Percentiles rank a stretch among this genome's conserved stretches.
phyloP scores from a whole-genome alignment of 2,888 invertebrate species.

The Eupithecia exiguata region DNA sequence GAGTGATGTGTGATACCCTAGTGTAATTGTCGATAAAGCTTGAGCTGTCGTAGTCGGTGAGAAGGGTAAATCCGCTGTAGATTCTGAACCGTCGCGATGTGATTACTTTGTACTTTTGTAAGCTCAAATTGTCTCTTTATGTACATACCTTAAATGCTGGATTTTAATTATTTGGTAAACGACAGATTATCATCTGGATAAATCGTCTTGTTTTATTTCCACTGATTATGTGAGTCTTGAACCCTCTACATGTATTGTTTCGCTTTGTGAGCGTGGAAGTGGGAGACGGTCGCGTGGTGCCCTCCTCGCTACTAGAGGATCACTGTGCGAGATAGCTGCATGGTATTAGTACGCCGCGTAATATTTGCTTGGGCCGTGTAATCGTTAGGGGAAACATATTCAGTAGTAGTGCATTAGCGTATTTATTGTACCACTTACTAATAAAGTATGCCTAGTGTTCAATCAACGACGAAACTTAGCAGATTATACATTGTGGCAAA shows the following conservation, averaged over 20 bases:
- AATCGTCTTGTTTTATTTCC: conserved; percentile 69
- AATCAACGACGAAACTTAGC: conserved; percentile 72
- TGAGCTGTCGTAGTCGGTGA: conserved; percentile 79
- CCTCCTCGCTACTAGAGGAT: conserved; percentile 37
- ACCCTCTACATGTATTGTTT: conserved; percentile 52
- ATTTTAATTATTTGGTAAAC: conserved; percentile 72
- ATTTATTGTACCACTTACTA: conserved; percentile 74
- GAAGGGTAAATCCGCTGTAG: conserved; percentile 80
- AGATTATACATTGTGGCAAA: conserved; percentile 70
- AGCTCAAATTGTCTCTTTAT: conserved; percentile 80
- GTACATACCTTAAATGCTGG: conserved; percentile 78
- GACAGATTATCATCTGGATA: conserved; percentile 74
- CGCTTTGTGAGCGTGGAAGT: conserved; percentile 49
- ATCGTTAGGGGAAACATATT: conserved; percentile 72
- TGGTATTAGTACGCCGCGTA: conserved; percentile 57
- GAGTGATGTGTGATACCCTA: conserved; percentile 79
- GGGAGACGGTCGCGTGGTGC: conserved; percentile 31
- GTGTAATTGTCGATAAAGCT: conserved; percentile 78
- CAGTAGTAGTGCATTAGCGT: conserved; percentile 78
- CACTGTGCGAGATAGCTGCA: conserved; percentile 54
- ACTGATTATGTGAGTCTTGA: conserved; percentile 46
- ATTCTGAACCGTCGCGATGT: conserved; percentile 79
- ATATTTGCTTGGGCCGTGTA: conserved; percentile 74
- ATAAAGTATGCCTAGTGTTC: conserved; percentile 73
- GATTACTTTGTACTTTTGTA: conserved; percentile 83